Percentiles rank a stretch among this genome's conserved stretches.
These are phyloP conservation scores for Gyps fulvus DNA, from an alignment of 2,113 vertebrate genomes.

Conservation along the genomic window DNA sequence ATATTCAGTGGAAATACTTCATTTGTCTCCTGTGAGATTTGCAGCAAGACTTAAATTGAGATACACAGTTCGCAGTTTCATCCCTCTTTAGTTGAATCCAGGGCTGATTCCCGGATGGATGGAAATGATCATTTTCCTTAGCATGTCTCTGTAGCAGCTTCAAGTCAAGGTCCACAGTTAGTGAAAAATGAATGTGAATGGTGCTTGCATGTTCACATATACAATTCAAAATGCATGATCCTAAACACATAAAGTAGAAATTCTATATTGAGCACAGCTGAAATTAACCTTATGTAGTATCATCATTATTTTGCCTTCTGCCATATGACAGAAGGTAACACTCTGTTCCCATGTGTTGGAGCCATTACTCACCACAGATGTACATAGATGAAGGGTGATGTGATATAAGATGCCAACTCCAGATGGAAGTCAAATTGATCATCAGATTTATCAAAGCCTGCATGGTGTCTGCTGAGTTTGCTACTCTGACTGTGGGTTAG, in stretches of 20 bases:
- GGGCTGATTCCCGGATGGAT: neutral
- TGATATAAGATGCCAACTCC: neutral
- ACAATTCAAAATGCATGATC: fast-evolving
- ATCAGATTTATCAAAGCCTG: neutral
- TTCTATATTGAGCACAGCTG: neutral
- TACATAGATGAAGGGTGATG: neutral
- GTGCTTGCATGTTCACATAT: neutral
- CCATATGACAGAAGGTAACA: slow-evolving; percentile 1
- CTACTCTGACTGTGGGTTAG: neutral
- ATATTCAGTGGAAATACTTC: neutral
- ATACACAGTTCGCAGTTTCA: neutral
- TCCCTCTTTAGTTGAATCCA: neutral
- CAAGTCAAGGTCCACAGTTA: neutral
- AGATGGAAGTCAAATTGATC: neutral
- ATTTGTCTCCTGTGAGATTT: neutral
- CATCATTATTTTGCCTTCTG: neutral
- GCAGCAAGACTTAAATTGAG: neutral
- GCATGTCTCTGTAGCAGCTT: neutral
- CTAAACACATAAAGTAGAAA: neutral
- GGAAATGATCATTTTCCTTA: neutral
- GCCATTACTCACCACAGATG: neutral
- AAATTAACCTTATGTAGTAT: neutral
- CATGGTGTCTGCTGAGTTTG: neutral
- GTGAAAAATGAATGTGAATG: neutral
- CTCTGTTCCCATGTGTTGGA: neutral